A percentile compares a stretch with the other conserved stretches of the same genome.
These are phyloP conservation scores for Xiphorhynchus elegans DNA, from an alignment of 2,113 vertebrate genomes.

Conservation along the genomic window DNA sequence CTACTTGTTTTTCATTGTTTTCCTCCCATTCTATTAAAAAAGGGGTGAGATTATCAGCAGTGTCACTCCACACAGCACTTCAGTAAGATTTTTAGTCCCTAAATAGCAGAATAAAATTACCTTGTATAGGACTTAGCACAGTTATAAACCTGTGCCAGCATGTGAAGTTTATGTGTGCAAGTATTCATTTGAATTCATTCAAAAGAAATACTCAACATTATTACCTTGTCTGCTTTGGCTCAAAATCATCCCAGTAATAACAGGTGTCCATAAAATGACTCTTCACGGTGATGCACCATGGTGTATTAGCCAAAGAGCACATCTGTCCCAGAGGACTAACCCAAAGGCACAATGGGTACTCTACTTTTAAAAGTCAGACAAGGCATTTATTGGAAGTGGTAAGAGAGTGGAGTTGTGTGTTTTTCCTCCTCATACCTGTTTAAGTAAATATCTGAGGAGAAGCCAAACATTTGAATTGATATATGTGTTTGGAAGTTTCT, in stretches of 20 bases:
- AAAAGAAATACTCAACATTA: not conserved
- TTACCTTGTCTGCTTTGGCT: not conserved
- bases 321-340: not conserved
- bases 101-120: not conserved
- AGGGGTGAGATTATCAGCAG: not conserved
- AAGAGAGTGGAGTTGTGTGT: not conserved
- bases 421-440: not conserved
- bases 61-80: not conserved
- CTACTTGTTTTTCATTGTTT: not conserved
- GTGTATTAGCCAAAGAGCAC: not conserved
- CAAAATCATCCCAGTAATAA: not conserved
- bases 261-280: fast-evolving
- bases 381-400: not conserved
- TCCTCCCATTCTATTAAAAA: not conserved
- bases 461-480: not conserved
- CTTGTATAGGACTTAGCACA: not conserved
- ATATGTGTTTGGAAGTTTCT: not conserved
- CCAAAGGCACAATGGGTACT: not conserved
- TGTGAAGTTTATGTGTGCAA: not conserved
- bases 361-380: not conserved
- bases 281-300: not conserved
- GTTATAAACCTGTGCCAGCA: not conserved
- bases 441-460: not conserved
- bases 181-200: not conserved
- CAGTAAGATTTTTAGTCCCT: not conserved